Base-by-base conservation (phyloP, 2,797 vertebrate genomes). In the Astyanax mexicanus region DNA sequence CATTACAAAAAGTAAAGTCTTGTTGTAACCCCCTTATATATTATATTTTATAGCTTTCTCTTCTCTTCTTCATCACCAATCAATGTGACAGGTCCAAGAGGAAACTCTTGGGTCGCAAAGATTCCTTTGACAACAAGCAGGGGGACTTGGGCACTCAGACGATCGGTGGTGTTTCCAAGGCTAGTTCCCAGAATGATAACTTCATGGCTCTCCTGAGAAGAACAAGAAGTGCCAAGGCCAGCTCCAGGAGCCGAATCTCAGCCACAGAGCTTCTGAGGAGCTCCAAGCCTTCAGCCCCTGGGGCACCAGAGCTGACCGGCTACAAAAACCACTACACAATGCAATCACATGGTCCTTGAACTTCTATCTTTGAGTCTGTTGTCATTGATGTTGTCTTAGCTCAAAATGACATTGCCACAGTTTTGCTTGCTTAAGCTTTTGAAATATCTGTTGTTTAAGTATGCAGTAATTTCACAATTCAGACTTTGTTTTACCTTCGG, bases 41-140 rank as follows among this genome's bases (percentile, higher is more conserved):
- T n/a, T 13, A n/a, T n/a, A 2, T 21, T 37, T 69, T 61, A 12
- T 71, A 5, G 25, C 27, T 12, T 64, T 70, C 9, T 44, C 19
- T 58, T 52, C 2, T 5, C 11, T 60, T 55, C 54, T n/a, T 37
- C 78, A 13, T 40, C 21, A 54, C 12, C 80, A 52, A 84, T 27
- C 9, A 12, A 4, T 68, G 65, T 47, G 17, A 55, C 82, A 96
- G 95, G 87, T 96, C 94, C 0, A 95, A 96, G 86, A 91, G 94
- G 89, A 96, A 95, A 90, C 82, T 95, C 17, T 83, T 95, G 60
- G 94, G 94, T 65, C 84, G 93, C 84, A 95, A 94, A 76, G 94
- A 95, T 71, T 90, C 94, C 2, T 84, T 90, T 57, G 75, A 87
- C 6, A 87, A 87, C 69, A 92, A 91, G 68, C 88, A 88, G 12